Base-by-base conservation (phyloP, 2,888 invertebrate genomes). In the Dryococelus australis region DNA sequence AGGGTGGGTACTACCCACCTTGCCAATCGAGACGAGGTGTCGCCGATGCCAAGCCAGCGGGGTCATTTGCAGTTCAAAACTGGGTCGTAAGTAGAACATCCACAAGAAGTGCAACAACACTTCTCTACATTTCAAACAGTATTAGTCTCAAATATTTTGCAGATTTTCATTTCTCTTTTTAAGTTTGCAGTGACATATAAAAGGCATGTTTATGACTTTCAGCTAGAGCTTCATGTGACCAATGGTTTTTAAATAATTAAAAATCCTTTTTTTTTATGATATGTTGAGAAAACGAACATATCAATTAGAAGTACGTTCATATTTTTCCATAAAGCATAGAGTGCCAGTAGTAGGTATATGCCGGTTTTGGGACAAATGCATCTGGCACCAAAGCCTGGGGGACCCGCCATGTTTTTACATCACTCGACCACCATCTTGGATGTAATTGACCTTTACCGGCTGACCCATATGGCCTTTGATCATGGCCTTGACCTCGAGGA, bases 1-100 rank as follows among this genome's bases (percentile, higher is more conserved):
- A 65, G 65, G 65, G 65, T 65, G 65, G 65, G 65, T 65, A 65
- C 65, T 65, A 65, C 65, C 65, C 65, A 65, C 65, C 65, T 65
- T 65, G 65, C 65, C 65, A 65, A 65, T 65, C 65, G 65, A 65
- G 65, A 65, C 65, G 65, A 16, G 65, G 65, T 16, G 65, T 65
- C 65, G 65, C 65, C 6, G 65, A 65, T 10, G 65, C 65, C 65
- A 65, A 65, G 65, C 65, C 65, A 16, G 65, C 65, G 10, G 65
- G 65, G 65, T 65, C 65, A n/a, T 65, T 65, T 6, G 65, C 65
- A 16, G 65, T 65, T 20, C 65, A 65, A 16, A 65, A 65, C 65
- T 65, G 65, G 65, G 65, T 65, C 65, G 65, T 65, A 65, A 65
- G 65, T 65, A 65, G 65, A 65, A 65, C 65, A 65, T 65, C 24